These are phyloP conservation scores for Sebastes oblongus DNA, from an alignment of 2,797 vertebrate genomes.

Conservation along the genomic window DNA sequence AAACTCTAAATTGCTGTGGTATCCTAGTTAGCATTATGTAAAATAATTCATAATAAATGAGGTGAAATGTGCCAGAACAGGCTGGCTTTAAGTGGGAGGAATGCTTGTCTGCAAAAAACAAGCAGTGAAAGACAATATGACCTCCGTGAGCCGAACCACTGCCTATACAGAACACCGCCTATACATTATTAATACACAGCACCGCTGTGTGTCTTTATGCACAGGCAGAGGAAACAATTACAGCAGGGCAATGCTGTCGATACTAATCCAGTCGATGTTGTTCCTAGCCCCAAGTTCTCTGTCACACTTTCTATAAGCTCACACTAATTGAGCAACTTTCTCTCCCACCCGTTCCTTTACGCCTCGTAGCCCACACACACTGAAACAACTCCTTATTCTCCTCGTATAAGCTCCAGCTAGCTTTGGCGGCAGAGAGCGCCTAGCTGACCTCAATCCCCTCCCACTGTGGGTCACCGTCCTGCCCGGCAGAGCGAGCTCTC, in stretches of 20 bases:
- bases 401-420: slow-evolving; percentile 52
- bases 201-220: not conserved
- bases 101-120: slow-evolving; percentile 18
- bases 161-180: not conserved
- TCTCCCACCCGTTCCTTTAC: not conserved
- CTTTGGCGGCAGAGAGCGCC: slow-evolving; percentile 42
- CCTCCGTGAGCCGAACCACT: not conserved
- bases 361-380: not conserved
- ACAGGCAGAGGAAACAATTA: not conserved
- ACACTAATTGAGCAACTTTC: slow-evolving; percentile 13
- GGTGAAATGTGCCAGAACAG: slow-evolving; percentile 6
- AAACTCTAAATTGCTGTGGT: not conserved
- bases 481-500: slow-evolving; percentile 30
- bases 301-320: slow-evolving; percentile 1
- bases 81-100: not conserved
- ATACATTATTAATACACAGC: slow-evolving; percentile 26
- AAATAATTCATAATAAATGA: not conserved
- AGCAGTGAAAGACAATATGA: slow-evolving; percentile 38
- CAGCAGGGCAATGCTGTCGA: not conserved
- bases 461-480: slow-evolving; percentile 63
- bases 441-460: slow-evolving; percentile 69
- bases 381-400: slow-evolving; percentile 38
- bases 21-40: not conserved
- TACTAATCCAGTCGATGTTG: not conserved
- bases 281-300: not conserved